These are phyloP conservation scores for Lepidocolaptes lacrymiger DNA, from an alignment of 2,797 vertebrate species.

Conservation along the genomic window DNA sequence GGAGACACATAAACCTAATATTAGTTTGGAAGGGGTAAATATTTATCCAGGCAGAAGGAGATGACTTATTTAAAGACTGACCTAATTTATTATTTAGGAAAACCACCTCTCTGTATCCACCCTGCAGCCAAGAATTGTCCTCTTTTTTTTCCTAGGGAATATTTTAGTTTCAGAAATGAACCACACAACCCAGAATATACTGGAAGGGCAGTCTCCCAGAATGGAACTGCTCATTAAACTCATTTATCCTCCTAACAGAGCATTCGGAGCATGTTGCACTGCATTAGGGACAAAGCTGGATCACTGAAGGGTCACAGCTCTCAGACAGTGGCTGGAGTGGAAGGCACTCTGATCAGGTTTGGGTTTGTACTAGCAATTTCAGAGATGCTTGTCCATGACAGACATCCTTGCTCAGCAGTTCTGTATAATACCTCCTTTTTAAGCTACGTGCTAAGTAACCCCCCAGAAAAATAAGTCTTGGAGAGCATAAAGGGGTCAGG, in stretches of 20 bases:
- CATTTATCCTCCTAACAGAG: slow-evolving; percentile 27
- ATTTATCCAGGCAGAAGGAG: slow-evolving; percentile 39
- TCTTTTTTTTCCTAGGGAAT: not conserved
- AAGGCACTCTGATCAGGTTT: not conserved
- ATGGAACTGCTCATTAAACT: slow-evolving; percentile 63
- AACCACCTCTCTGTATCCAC: slow-evolving; percentile 28
- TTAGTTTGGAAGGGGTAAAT: slow-evolving; percentile 50
- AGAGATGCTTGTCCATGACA: not conserved
- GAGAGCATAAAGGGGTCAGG: not conserved
- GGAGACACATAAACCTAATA: slow-evolving; percentile 30
- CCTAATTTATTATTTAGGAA: slow-evolving; percentile 61
- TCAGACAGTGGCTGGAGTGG: not conserved
- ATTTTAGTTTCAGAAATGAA: slow-evolving; percentile 22
- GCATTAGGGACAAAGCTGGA: slow-evolving; percentile 5
- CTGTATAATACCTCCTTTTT: not conserved
- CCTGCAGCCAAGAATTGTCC: slow-evolving; percentile 38
- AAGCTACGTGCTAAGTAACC: not conserved
- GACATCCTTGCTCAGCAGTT: not conserved
- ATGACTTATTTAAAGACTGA: slow-evolving; percentile 55
- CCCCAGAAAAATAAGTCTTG: not conserved
- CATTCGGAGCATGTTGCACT: not conserved
- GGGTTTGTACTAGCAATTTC: not conserved
- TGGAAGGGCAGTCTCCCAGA: slow-evolving; percentile 14
- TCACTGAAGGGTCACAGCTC: slow-evolving; percentile 3
- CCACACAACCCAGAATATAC: slow-evolving; percentile 38